Percentiles rank a stretch among this genome's conserved stretches.
Evolutionary conservation across 2,888 invertebrate species (phyloP).

Genomic region (Morpho deidamia): DNA sequence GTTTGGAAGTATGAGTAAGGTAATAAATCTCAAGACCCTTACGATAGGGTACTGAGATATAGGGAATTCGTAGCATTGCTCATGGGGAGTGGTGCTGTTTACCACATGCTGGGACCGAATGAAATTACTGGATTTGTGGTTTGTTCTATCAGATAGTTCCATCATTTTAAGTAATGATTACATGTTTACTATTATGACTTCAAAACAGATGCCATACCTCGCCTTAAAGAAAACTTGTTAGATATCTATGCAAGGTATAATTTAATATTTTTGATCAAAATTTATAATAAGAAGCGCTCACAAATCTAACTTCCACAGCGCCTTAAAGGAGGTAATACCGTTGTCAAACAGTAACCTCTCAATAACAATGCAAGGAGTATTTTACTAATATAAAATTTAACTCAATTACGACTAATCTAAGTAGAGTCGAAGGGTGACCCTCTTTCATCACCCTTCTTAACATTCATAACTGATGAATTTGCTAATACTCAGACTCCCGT

Average conservation of each 20-base stretch:
- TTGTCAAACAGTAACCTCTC: no score
- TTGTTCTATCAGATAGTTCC: not conserved
- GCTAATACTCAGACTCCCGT: conserved; percentile 27
- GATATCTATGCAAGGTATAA: no score
- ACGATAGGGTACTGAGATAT: conserved; percentile 27
- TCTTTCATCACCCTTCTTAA: conserved; percentile 9
- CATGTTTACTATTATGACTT: no score
- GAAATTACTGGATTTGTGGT: not conserved
- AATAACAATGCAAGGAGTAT: no score
- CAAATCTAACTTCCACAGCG: no score
- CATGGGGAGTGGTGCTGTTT: conserved; percentile 19
- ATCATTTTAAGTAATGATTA: not conserved
- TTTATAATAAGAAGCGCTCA: no score
- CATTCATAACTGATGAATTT: conserved; percentile 39
- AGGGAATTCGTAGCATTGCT: conserved; percentile 7
- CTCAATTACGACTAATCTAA: conserved; percentile 6
- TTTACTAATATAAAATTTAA: not conserved
- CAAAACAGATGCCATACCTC: no score
- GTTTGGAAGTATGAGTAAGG: conserved; percentile 29
- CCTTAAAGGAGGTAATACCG: not conserved
- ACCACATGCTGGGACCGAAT: conserved; percentile 39
- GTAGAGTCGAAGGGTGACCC: conserved; percentile 4
- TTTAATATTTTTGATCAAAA: no score
- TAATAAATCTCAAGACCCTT: conserved; percentile 55
- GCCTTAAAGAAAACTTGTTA: no score